These are phyloP conservation scores for Microcebus lehilahytsara DNA, from an alignment of 2,113 vertebrate species.

Conservation along the genomic window DNA sequence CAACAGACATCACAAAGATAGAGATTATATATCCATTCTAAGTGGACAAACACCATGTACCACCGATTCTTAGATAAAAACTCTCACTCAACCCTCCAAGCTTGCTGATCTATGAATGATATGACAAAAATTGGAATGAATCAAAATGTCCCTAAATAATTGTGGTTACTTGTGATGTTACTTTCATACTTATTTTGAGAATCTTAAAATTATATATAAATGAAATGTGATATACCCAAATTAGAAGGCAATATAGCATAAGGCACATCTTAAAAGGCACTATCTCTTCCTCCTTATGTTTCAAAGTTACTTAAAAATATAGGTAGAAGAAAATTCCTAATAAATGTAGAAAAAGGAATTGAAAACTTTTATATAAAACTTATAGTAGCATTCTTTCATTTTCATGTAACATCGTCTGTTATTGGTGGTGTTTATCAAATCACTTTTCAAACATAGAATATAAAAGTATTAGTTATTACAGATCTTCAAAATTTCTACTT, in stretches of 20 bases:
- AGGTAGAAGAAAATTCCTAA: conserved; percentile 4
- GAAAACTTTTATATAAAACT: not conserved
- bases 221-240: not conserved
- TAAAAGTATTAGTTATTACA: not conserved
- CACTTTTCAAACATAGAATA: not conserved
- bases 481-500: not conserved
- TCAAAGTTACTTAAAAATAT: not conserved
- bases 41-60: not conserved
- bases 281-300: not conserved
- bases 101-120: not conserved
- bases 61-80: not conserved
- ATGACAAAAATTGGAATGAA: not conserved
- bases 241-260: not conserved
- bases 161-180: not conserved
- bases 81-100: not conserved
- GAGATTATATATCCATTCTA: not conserved
- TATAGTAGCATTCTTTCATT: not conserved
- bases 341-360: not conserved
- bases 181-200: not conserved
- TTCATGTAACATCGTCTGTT: not conserved
- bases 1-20: not conserved
- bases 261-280: not conserved
- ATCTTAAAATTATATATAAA: conserved; percentile 1
- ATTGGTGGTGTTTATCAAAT: not conserved
- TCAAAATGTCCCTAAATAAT: not conserved